A percentile compares a stretch with the other conserved stretches of the same genome.
Conservation (phyloP, 2,113 vertebrate genomes). For the Poecile atricapillus region DNA sequence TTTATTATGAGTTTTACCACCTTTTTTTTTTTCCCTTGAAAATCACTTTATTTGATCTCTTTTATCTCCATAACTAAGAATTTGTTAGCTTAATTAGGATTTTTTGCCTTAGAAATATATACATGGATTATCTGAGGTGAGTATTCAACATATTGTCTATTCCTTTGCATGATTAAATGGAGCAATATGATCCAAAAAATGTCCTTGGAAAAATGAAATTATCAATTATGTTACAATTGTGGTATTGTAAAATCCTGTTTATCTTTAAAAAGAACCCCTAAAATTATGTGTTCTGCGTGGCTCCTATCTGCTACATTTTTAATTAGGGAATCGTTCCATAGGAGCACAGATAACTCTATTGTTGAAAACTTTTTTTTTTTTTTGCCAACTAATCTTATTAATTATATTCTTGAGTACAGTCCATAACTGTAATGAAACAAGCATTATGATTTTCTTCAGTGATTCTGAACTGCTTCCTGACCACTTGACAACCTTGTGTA, state of each 20-base stretch:
- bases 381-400: not conserved
- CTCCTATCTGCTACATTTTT: not conserved
- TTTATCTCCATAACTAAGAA: not conserved
- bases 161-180: not conserved
- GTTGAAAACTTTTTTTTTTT: not conserved
- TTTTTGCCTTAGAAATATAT: not conserved
- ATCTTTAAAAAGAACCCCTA: rapidly evolving
- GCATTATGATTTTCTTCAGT: not conserved
- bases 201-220: not conserved
- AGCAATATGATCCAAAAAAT: not conserved
- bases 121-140: not conserved
- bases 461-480: not conserved
- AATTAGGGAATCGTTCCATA: not conserved
- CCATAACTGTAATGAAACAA: not conserved
- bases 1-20: not conserved
- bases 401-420: not conserved
- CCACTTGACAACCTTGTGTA: not conserved
- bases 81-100: not conserved
- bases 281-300: not conserved
- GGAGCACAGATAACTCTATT: not conserved
- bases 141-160: not conserved
- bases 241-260: not conserved
- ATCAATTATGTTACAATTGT: not conserved
- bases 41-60: not conserved
- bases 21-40: not conserved